phyloP scores from a whole-genome alignment of 2,888 invertebrate genomes.

The Entomobrya multifasciata region DNA sequence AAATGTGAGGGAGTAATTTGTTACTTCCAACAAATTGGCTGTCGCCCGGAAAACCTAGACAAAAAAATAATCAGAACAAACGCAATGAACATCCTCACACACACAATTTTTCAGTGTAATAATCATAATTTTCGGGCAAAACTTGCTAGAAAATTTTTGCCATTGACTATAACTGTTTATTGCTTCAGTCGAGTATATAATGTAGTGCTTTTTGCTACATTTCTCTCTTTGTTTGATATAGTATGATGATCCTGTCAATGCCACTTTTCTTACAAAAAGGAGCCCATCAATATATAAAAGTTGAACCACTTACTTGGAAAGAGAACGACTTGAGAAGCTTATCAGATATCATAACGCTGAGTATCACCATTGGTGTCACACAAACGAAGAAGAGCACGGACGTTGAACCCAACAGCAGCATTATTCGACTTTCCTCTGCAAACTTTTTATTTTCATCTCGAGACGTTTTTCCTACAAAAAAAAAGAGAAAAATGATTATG shows the following conservation, averaged over 20 bases:
- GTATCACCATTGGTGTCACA: constrained; percentile 87
- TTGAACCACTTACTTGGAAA: constrained; percentile 83
- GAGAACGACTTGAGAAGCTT: constrained; percentile 79
- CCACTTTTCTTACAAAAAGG: not conserved
- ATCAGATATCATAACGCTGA: constrained; percentile 86
- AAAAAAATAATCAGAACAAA: constrained; percentile 19
- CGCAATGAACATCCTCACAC: not conserved
- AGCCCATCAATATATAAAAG: constrained; percentile 16
- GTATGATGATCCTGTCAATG: constrained; percentile 6
- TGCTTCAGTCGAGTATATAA: not conserved
- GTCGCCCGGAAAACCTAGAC: constrained; percentile 86
- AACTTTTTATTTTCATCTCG: constrained; percentile 86
- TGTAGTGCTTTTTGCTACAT: not conserved
- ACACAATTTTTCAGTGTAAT: not conserved
- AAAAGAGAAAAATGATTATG: not conserved
- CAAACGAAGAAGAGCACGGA: constrained; percentile 87
- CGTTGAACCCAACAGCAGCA: constrained; percentile 84
- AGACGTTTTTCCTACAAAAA: constrained; percentile 72
- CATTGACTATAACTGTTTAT: not conserved
- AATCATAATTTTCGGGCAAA: constrained; percentile 24
- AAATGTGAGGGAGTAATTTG: constrained; percentile 90
- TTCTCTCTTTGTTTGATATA: not conserved
- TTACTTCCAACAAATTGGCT: constrained; percentile 88
- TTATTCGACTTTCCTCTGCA: constrained; percentile 86
- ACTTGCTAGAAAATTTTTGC: not conserved